Percentiles rank a stretch among this genome's conserved stretches.
Conservation (phyloP, 2,888 invertebrate species). For the Thymelicus lineola region DNA sequence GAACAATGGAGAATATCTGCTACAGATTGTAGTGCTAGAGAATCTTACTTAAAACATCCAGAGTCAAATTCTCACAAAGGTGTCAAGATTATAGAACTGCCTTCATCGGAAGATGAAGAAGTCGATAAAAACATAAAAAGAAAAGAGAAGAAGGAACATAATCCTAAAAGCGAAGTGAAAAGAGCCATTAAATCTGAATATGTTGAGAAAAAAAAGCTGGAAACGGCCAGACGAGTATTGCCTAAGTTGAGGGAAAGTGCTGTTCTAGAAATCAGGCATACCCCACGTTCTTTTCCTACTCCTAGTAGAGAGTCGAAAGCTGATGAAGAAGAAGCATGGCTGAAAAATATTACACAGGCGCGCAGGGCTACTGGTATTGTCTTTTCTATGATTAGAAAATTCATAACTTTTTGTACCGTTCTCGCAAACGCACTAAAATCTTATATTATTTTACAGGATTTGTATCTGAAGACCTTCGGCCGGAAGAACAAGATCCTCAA, state of each 20-base stretch:
- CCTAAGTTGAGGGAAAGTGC: slow-evolving; percentile 85
- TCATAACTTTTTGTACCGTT: not conserved
- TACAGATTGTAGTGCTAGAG: slow-evolving; percentile 10
- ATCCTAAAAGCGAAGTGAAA: slow-evolving; percentile 48
- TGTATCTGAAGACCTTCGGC: slow-evolving; percentile 88
- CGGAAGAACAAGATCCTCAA: slow-evolving; percentile 93
- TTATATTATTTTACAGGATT: slow-evolving; percentile 81
- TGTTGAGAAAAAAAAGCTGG: slow-evolving; percentile 67
- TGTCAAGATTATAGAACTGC: slow-evolving; percentile 58
- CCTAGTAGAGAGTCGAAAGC: slow-evolving; percentile 91
- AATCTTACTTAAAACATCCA: slow-evolving; percentile 41
- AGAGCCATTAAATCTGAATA: slow-evolving; percentile 66
- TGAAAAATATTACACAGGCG: slow-evolving; percentile 91
- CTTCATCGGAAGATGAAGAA: slow-evolving; percentile 51
- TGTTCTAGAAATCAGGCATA: slow-evolving; percentile 88
- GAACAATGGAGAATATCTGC: slow-evolving; percentile 82
- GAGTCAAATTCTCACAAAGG: slow-evolving; percentile 45
- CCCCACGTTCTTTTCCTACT: slow-evolving; percentile 91
- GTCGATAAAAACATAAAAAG: slow-evolving; percentile 36
- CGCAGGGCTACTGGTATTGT: slow-evolving; percentile 84
- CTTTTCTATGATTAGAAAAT: not conserved
- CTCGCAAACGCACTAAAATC: not conserved
- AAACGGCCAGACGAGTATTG: slow-evolving; percentile 67
- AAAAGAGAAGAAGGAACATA: slow-evolving; percentile 40
- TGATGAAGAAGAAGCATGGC: slow-evolving; percentile 91